phyloP scores from a whole-genome alignment of 1,140 invertebrate species.

The Hycleus phaleratus region DNA sequence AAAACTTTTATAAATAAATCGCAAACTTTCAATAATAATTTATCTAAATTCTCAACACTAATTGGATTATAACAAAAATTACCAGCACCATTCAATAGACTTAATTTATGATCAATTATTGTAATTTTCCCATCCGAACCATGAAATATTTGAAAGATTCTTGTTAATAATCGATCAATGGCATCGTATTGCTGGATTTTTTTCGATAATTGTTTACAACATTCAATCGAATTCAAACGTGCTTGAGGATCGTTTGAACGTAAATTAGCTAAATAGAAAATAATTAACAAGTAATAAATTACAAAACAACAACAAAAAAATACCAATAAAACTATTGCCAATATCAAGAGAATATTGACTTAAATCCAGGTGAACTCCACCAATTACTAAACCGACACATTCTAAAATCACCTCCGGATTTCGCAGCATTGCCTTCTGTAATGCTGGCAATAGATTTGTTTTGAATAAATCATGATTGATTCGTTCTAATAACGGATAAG shows the following conservation, averaged over 20 bases:
- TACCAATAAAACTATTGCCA: constrained; percentile 72
- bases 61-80: constrained; percentile 69
- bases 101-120: constrained; percentile 78
- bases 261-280: constrained; percentile 53
- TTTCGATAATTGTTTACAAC: constrained; percentile 59
- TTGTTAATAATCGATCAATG: constrained; percentile 60
- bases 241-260: constrained; percentile 76
- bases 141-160: constrained; percentile 77
- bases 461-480: constrained; percentile 70
- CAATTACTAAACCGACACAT: constrained; percentile 67
- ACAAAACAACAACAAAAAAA: constrained; percentile 20
- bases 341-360: constrained; percentile 73
- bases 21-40: constrained; percentile 54
- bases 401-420: constrained; percentile 87
- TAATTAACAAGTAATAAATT: constrained; percentile 1
- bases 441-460: constrained; percentile 64
- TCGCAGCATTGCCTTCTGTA: constrained; percentile 88
- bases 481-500: constrained; percentile 54
- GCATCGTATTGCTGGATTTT: constrained; percentile 64
- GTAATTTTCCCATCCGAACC: constrained; percentile 90
- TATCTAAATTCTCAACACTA: constrained; percentile 48
- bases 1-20: constrained; percentile 71
- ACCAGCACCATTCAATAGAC: constrained; percentile 79
- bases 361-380: constrained; percentile 65
- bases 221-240: constrained; percentile 60